A percentile compares a stretch with the other conserved stretches of the same genome.
Evolutionary conservation across 2,888 invertebrate genomes (phyloP).

Genomic region (Andrena haemorrhoa): DNA sequence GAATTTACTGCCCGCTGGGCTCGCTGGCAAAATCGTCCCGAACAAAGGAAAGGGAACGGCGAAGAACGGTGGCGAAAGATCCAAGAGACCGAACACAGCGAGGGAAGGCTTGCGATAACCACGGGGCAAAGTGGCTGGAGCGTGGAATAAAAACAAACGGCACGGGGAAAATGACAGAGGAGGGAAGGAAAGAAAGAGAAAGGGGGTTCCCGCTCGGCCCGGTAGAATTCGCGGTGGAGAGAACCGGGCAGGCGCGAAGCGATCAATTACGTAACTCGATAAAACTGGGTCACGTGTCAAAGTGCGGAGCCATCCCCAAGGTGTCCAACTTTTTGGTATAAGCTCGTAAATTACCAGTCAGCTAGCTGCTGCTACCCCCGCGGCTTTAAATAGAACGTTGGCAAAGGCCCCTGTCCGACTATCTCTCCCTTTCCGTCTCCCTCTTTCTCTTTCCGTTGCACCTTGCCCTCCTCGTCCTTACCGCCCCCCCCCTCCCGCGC

Average conservation of each 20-base stretch:
- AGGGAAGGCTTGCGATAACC: neutral
- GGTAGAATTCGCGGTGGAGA: slow-evolving; percentile 62
- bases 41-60: neutral
- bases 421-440: slow-evolving; percentile 38
- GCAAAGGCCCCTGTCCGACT: slow-evolving; percentile 77
- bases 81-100: neutral
- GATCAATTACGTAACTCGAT: slow-evolving; percentile 82
- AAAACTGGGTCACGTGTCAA: slow-evolving; percentile 84
- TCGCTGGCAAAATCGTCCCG: neutral
- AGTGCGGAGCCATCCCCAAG: slow-evolving; percentile 81
- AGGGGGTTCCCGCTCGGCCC: slow-evolving; percentile 35
- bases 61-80: neutral
- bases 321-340: slow-evolving; percentile 81
- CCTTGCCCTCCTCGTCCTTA: slow-evolving; percentile 6
- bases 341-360: slow-evolving; percentile 83
- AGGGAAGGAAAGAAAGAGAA: slow-evolving; percentile 40
- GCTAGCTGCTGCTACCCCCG: slow-evolving; percentile 76
- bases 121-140: neutral
- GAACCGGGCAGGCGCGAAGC: slow-evolving; percentile 72
- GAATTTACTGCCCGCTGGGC: slow-evolving; percentile 4
- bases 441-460: slow-evolving; percentile 42
- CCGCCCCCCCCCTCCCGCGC: slow-evolving; percentile 9
- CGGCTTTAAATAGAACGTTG: slow-evolving; percentile 83
- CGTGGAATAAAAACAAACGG: neutral
- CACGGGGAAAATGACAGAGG: slow-evolving; percentile 4